Conservation (phyloP, 2,888 invertebrate species). For the Helicoverpa assulta region DNA sequence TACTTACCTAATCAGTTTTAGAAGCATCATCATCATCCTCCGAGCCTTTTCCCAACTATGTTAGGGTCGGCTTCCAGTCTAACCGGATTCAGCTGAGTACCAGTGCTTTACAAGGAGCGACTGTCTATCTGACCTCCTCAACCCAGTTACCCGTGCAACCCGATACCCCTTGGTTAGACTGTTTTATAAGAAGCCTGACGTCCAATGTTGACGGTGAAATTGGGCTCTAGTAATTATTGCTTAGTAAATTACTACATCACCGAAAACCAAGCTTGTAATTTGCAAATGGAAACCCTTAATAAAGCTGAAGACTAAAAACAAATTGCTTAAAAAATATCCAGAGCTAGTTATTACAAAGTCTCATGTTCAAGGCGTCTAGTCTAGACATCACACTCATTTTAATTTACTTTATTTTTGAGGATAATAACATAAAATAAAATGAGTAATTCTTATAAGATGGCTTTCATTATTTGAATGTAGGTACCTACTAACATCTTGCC, state of each 20-base stretch:
- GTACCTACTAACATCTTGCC: neutral
- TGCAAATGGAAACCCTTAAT: neutral
- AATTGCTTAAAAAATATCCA: neutral
- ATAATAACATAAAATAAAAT: neutral
- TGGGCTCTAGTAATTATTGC: too few relatives aligned
- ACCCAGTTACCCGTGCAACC: too few relatives aligned
- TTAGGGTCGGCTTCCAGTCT: too few relatives aligned
- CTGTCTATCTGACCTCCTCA: too few relatives aligned
- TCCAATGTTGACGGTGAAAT: too few relatives aligned
- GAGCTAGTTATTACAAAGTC: neutral
- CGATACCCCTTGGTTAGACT: too few relatives aligned
- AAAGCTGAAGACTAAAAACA: neutral
- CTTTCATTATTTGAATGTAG: neutral
- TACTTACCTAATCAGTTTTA: too few relatives aligned
- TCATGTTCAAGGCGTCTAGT: neutral
- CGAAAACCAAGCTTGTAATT: neutral
- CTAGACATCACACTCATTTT: neutral
- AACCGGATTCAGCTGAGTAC: too few relatives aligned
- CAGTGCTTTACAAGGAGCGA: too few relatives aligned
- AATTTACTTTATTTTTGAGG: neutral
- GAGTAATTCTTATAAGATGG: neutral
- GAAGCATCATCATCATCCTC: too few relatives aligned
- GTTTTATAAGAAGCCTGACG: too few relatives aligned
- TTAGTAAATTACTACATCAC: neutral
- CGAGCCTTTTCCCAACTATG: too few relatives aligned